phyloP scores from a whole-genome alignment of 2,113 vertebrate genomes.

The Excalfactoria chinensis region DNA sequence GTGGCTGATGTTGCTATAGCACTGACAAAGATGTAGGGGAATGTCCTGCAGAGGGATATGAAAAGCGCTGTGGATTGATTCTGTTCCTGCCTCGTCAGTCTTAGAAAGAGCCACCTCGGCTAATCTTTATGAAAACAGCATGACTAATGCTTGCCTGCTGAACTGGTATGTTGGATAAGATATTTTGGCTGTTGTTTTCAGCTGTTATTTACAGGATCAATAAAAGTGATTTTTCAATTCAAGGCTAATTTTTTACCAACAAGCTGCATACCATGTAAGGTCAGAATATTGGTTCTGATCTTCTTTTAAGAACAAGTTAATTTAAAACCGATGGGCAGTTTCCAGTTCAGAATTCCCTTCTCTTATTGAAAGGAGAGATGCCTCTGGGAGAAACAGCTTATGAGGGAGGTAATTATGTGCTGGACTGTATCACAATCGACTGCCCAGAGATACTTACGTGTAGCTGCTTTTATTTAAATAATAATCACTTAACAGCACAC shows the following conservation, averaged over 20 bases:
- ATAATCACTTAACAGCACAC: background rate
- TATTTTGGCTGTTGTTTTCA: slow-evolving; percentile 28
- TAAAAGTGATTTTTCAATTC: slow-evolving; percentile 65
- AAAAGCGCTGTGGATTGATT: slow-evolving; percentile 12
- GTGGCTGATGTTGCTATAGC: background rate
- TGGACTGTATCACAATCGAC: background rate
- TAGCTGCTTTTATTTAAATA: background rate
- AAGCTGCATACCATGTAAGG: background rate
- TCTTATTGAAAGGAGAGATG: background rate
- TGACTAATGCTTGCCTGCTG: slow-evolving; percentile 27
- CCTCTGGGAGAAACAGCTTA: background rate
- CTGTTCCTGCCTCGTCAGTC: background rate
- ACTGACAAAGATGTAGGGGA: background rate
- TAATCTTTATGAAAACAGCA: slow-evolving; percentile 7
- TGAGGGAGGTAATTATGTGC: background rate
- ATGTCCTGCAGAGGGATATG: background rate
- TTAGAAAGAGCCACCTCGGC: slow-evolving; percentile 5
- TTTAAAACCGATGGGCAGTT: slow-evolving; percentile 38
- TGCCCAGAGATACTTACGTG: background rate
- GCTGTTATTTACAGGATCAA: slow-evolving; percentile 65
- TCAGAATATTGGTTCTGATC: background rate
- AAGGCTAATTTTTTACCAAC: slow-evolving; percentile 46
- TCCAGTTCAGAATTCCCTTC: slow-evolving; percentile 23
- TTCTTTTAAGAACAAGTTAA: slow-evolving; percentile 45
- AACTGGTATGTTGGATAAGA: background rate